Evolutionary conservation across 2,797 vertebrate species (phyloP).

Genomic region (Parotocinclus haroldoi): DNA sequence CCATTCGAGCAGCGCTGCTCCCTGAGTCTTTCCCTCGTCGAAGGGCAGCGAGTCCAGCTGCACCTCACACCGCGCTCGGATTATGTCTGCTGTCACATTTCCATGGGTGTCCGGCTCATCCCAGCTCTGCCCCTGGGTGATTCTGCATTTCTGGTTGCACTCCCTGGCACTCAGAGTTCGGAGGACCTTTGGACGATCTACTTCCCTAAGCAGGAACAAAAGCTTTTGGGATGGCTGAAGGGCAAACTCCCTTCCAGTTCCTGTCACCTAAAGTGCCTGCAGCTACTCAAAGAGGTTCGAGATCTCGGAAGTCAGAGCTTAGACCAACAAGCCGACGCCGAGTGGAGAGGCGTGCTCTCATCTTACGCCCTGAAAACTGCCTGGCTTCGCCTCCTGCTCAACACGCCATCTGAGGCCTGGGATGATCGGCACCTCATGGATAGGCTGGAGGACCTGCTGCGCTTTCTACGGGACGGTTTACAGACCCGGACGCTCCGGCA

Average conservation of each 20-base stretch:
- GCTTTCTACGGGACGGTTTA: slow-evolving; percentile 70
- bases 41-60: slow-evolving; percentile 72
- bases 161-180: neutral
- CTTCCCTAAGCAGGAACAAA: slow-evolving; percentile 77
- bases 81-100: slow-evolving; percentile 85
- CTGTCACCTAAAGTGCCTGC: slow-evolving; percentile 83
- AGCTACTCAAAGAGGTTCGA: slow-evolving; percentile 79
- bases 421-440: slow-evolving; percentile 71
- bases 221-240: slow-evolving; percentile 74
- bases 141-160: slow-evolving; percentile 70
- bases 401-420: slow-evolving; percentile 67
- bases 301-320: slow-evolving; percentile 72
- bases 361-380: slow-evolving; percentile 78
- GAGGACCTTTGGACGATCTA: slow-evolving; percentile 74
- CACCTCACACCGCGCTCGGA: slow-evolving; percentile 78
- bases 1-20: slow-evolving; percentile 78
- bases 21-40: slow-evolving; percentile 63
- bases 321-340: slow-evolving; percentile 61
- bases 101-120: slow-evolving; percentile 80
- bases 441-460: slow-evolving; percentile 74
- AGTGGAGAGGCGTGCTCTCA: slow-evolving; percentile 75
- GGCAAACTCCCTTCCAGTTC: slow-evolving; percentile 69
- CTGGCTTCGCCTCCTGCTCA: slow-evolving; percentile 72
- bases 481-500: slow-evolving; percentile 69
- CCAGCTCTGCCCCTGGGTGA: slow-evolving; percentile 78